Evolutionary conservation across 2,888 invertebrate genomes (phyloP), one percentile per base, ranked within the genome.

Genomic region (Troides helena): DNA sequence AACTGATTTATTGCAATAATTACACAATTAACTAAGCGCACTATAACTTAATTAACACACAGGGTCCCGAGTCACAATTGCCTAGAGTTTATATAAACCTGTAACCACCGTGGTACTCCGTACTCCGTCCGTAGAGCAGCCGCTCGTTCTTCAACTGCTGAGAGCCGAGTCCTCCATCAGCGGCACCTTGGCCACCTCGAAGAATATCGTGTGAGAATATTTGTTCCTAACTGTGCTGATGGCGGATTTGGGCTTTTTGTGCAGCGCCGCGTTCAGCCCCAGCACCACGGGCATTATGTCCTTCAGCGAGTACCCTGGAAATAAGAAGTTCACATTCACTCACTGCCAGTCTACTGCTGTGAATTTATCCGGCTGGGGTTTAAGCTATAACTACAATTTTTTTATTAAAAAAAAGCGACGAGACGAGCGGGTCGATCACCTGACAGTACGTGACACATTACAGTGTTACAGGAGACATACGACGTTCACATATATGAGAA

Each of bases 161-260:
- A 92, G 83, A 10, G 78, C 81, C 0, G 83, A 73, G 82, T 92
- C 90, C 12, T 87, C 86, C 1, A 93, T 74, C 57, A 97, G 90
- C 30, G 97, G 95, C 73, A 96, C 95, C 87, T 96, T 97, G 72
- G 98, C 98, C 70, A 98, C 98, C 93, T 97, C 97, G 84, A 96
- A 97, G 92, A 98, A 98, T 84, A 98, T 96, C 79, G 95, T 95
- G 89, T 99, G 99, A 5, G 98, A 97, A 86, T 99, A 99, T 92
- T 99, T 99, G 87, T 96, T 97, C 75, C 96, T 93, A 68, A 99
- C 96, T 46, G 98, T 98, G 90, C 95, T 95, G 76, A 98, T 94
- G 71, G 96, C 95, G 50, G 95, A 94, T 80, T 95, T 95, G n/a
- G 95, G 95, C 79, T 96, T 96, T 79, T 95, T 94, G 80, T 96